Evolutionary conservation across 2,888 invertebrate genomes (phyloP).

Genomic region (Tachystola acroxantha): DNA sequence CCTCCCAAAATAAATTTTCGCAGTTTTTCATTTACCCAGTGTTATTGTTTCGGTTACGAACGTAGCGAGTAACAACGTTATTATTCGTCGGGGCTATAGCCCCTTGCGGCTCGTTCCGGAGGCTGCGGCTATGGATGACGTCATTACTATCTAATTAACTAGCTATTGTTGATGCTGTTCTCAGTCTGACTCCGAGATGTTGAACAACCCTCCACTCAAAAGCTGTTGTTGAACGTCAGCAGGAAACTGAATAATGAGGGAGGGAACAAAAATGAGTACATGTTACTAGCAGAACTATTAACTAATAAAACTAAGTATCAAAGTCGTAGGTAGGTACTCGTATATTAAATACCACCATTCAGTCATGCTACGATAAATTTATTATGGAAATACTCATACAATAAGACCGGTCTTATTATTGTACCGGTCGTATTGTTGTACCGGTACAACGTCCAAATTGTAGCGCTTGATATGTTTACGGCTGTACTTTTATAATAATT

Average conservation of each 20-base stretch:
- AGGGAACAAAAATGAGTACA: too few relatives aligned
- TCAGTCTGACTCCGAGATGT: neutral
- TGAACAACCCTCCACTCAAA: neutral
- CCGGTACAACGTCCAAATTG: too few relatives aligned
- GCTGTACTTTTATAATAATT: too few relatives aligned
- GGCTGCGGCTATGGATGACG: constrained; percentile 9
- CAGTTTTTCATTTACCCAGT: constrained; percentile 3
- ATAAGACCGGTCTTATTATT: too few relatives aligned
- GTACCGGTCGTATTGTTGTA: too few relatives aligned
- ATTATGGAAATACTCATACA: too few relatives aligned
- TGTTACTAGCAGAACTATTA: too few relatives aligned
- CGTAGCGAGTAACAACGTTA: constrained; percentile 18
- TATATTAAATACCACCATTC: too few relatives aligned
- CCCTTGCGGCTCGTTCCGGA: constrained; percentile 2
- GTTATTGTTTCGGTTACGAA: constrained; percentile 5
- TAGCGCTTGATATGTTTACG: too few relatives aligned
- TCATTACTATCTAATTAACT: constrained; percentile 15
- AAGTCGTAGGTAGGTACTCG: too few relatives aligned
- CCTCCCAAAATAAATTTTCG: neutral
- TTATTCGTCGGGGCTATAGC: constrained; percentile 9
- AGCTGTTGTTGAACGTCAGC: neutral
- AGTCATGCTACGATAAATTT: too few relatives aligned
- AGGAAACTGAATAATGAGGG: neutral
- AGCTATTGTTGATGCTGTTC: constrained; percentile 4
- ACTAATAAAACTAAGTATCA: too few relatives aligned